Evolutionary conservation across 2,888 invertebrate genomes (phyloP).

Genomic region (Caradrina clavipalpis): DNA sequence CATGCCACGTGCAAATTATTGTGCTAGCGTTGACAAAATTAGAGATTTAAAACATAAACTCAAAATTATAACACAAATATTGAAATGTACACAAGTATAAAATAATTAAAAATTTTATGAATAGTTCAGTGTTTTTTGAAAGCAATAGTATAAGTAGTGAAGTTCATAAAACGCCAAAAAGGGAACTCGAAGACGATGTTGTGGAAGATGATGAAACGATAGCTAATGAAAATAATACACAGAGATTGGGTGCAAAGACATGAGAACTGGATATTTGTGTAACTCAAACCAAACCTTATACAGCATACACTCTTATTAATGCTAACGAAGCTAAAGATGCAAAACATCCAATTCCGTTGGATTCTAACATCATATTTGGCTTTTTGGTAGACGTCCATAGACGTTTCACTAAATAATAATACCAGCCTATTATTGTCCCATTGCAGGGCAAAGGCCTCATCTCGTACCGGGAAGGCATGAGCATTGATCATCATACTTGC

Average conservation of each 20-base stretch:
- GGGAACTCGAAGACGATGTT: background rate
- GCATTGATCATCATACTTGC: no score
- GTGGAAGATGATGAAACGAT: slow-evolving; percentile 1
- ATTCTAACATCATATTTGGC: background rate
- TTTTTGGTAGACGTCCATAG: slow-evolving; percentile 1
- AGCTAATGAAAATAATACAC: background rate
- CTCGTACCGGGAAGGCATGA: no score
- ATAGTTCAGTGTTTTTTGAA: background rate
- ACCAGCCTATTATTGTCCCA: no score
- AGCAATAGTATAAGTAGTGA: background rate
- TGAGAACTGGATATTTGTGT: background rate
- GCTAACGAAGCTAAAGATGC: slow-evolving; percentile 10
- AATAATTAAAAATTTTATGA: no score
- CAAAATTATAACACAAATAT: no score
- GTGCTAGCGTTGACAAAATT: no score
- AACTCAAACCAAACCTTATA: background rate
- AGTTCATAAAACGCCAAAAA: background rate
- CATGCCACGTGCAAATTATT: no score
- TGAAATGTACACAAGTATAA: no score
- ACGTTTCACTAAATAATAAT: background rate
- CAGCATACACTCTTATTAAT: slow-evolving; percentile 1
- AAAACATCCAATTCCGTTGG: background rate
- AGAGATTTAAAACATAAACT: no score
- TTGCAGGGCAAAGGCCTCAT: no score
- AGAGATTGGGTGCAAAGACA: background rate